phyloP scores from a whole-genome alignment of 2,888 invertebrate species.

The Ephialtes manifestator region DNA sequence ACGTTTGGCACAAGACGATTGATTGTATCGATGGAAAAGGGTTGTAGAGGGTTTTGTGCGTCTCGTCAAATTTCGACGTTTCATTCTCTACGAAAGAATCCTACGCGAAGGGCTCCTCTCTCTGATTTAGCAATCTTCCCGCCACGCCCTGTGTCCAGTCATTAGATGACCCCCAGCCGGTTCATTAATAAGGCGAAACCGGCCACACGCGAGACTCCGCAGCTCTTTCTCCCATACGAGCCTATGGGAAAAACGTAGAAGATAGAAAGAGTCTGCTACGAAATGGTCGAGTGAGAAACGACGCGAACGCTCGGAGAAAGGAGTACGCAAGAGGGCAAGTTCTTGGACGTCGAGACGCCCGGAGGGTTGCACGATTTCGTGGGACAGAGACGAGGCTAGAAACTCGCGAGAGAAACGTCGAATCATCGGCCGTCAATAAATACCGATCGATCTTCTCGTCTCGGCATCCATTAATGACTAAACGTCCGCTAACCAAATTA shows the following conservation, averaged over 20 bases:
- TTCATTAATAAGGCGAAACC: conserved; percentile 84
- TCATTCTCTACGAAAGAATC: conserved; percentile 30
- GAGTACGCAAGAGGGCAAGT: conserved; percentile 27
- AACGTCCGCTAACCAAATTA: conserved; percentile 85
- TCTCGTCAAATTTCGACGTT: conserved; percentile 60
- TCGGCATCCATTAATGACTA: conserved; percentile 71
- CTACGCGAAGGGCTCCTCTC: conserved; percentile 34
- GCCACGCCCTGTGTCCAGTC: conserved; percentile 85
- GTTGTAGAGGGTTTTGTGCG: conserved; percentile 21
- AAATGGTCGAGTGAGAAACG: conserved; percentile 35
- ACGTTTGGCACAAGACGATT: conserved; percentile 47
- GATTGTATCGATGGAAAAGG: conserved; percentile 58
- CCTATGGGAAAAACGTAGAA: conserved; percentile 46
- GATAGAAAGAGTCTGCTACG: conserved; percentile 32
- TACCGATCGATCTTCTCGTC: conserved; percentile 81
- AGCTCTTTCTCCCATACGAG: conserved; percentile 45
- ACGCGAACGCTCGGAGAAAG: conserved; percentile 2
- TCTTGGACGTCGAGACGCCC: conserved; percentile 33
- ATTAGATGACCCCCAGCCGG: conserved; percentile 81
- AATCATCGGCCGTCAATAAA: conserved; percentile 85
- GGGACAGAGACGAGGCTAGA: conserved; percentile 45
- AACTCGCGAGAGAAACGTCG: conserved; percentile 77
- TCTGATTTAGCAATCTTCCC: conserved; percentile 84
- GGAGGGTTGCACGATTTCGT: conserved; percentile 48
- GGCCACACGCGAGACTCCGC: conserved; percentile 81